Conservation (phyloP, 2,113 vertebrate genomes). For the Ascaphus truei region DNA sequence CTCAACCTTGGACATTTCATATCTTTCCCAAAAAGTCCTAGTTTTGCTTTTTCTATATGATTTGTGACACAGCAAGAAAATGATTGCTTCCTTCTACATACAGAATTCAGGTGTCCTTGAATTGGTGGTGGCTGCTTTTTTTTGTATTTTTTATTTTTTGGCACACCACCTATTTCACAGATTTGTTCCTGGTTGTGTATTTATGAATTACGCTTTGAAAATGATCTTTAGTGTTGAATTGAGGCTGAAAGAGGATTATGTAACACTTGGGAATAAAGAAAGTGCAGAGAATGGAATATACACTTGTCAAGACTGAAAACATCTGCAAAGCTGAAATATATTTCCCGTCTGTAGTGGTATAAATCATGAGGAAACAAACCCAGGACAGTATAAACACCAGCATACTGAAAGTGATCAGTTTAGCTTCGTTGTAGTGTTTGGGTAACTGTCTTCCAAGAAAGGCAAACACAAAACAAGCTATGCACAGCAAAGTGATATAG, state of each 20-base stretch:
- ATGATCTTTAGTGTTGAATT: not conserved
- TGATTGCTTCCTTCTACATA: no score
- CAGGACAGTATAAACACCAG: slow-evolving; percentile 12
- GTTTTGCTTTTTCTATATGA: no score
- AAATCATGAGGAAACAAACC: not conserved
- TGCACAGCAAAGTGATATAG: slow-evolving; percentile 53
- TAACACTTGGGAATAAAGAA: slow-evolving; percentile 3
- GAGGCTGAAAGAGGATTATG: no score
- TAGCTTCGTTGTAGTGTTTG: slow-evolving; percentile 80
- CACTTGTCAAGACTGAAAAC: not conserved
- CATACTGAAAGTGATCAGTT: slow-evolving; percentile 37
- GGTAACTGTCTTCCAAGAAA: slow-evolving; percentile 79
- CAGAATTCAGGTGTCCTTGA: no score
- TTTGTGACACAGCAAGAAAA: no score
- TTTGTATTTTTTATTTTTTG: no score
- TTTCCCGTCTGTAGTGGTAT: slow-evolving; percentile 1
- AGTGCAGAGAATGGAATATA: not conserved
- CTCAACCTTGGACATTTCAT: no score
- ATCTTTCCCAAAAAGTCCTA: no score
- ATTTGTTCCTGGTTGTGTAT: not conserved
- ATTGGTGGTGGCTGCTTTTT: no score
- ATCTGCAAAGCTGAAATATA: slow-evolving; percentile 3
- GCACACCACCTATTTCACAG: not conserved
- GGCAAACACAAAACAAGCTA: slow-evolving; percentile 69
- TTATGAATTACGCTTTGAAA: slow-evolving; percentile 14